A percentile compares a stretch with the other conserved stretches of the same genome.
phyloP scores from a whole-genome alignment of 1,140 invertebrate genomes.

The Hyles vespertilio region DNA sequence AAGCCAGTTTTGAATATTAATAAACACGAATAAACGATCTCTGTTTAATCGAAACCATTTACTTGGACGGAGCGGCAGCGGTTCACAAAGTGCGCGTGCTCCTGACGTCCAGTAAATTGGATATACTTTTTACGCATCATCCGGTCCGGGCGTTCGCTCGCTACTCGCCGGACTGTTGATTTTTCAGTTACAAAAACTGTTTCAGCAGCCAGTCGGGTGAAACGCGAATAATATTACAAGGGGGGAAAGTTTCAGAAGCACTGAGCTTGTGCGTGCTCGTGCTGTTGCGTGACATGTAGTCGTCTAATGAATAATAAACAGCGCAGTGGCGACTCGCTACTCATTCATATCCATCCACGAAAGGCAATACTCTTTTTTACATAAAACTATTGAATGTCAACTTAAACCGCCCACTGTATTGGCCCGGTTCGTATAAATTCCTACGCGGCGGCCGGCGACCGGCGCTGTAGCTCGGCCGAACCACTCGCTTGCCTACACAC shows the following conservation, averaged over 20 bases:
- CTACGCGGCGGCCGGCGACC: neutral
- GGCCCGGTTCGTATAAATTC: constrained; percentile 39
- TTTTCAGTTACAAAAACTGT: constrained; percentile 13
- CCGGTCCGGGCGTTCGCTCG: constrained; percentile 6
- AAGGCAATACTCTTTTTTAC: constrained; percentile 59
- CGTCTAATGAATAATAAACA: constrained; percentile 74
- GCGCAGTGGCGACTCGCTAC: constrained; percentile 60
- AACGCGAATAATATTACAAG: constrained; percentile 36
- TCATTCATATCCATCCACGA: constrained; percentile 68
- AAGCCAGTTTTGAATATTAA: constrained; percentile 65
- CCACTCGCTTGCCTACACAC: too few relatives aligned
- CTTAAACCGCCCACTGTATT: constrained; percentile 49
- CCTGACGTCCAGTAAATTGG: constrained; percentile 27
- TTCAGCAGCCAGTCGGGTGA: constrained; percentile 16
- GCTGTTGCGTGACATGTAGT: constrained; percentile 66
- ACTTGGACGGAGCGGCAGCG: constrained; percentile 30
- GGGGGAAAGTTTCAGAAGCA: constrained; percentile 61
- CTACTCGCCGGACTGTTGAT: constrained; percentile 7
- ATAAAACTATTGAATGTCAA: constrained; percentile 57
- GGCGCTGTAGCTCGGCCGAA: too few relatives aligned
- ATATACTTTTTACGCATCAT: constrained; percentile 20
- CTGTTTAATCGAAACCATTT: constrained; percentile 40
- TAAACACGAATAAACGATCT: constrained; percentile 57
- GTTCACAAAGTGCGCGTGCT: constrained; percentile 40
- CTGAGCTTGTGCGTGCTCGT: constrained; percentile 62